Percentiles rank a stretch among this genome's conserved stretches.
These are phyloP conservation scores for Argynnis bischoffii DNA, from an alignment of 2,888 invertebrate genomes.

Conservation along the genomic window DNA sequence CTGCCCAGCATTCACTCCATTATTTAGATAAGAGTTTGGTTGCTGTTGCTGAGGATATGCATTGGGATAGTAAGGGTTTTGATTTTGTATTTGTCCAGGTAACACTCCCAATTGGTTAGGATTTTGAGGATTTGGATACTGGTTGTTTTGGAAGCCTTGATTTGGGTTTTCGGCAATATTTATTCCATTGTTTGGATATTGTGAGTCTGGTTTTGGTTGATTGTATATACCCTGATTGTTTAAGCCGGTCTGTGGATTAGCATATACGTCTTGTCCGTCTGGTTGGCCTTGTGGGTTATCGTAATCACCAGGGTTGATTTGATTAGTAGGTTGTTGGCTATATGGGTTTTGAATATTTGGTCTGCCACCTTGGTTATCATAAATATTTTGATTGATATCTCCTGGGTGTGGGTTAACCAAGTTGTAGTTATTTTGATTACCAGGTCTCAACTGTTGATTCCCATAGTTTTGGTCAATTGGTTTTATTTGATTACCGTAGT, in stretches of 20 bases:
- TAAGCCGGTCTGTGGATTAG: constrained; percentile 20
- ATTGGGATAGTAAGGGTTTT: constrained; percentile 14
- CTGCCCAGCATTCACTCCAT: constrained; percentile 38
- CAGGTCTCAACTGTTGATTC: constrained; percentile 21
- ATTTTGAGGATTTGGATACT: neutral
- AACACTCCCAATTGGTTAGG: constrained; percentile 4
- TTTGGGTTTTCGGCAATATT: neutral
- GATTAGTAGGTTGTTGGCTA: constrained; percentile 1
- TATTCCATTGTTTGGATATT: constrained; percentile 1
- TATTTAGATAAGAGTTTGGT: constrained; percentile 29
- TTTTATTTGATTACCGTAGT: constrained; percentile 12
- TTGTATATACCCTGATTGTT: constrained; percentile 14
- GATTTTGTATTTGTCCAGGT: constrained; percentile 23
- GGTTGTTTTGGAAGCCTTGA: no score
- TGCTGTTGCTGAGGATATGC: constrained; percentile 32
- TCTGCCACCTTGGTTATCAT: neutral
- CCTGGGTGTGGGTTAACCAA: constrained; percentile 1
- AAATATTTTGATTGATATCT: constrained; percentile 10
- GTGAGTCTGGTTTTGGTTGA: constrained; percentile 10
- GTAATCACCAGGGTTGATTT: neutral
- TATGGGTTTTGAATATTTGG: neutral
- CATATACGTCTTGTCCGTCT: constrained; percentile 12
- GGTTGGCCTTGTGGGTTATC: neutral
- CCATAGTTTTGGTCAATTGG: constrained; percentile 23
- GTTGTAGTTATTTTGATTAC: constrained; percentile 6